Conservation (phyloP, 2,113 vertebrate species). For the Eulemur rufifrons region DNA sequence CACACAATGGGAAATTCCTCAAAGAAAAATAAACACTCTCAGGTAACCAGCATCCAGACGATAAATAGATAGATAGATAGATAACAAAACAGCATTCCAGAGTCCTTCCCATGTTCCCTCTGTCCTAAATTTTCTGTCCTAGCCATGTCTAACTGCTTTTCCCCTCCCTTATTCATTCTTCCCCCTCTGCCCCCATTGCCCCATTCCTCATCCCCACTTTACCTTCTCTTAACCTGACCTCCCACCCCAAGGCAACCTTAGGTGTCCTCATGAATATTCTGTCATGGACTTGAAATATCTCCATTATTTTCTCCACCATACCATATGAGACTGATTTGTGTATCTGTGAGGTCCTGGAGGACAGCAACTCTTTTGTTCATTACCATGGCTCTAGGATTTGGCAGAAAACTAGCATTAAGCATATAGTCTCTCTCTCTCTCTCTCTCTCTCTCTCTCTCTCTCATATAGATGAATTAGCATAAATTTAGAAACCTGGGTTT, state of each 20-base stretch:
- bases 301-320: background rate
- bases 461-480: conserved; percentile 40
- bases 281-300: background rate
- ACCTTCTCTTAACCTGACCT: background rate
- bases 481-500: conserved; percentile 26
- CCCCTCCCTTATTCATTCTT: background rate
- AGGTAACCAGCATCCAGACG: background rate
- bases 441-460: background rate
- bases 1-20: background rate
- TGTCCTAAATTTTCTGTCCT: background rate
- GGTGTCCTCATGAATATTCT: background rate
- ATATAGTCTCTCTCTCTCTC: background rate
- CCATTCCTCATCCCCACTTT: background rate
- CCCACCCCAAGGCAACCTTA: background rate
- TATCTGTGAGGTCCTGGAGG: background rate
- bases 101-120: background rate
- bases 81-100: background rate
- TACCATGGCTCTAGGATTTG: background rate
- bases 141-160: background rate
- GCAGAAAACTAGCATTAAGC: background rate
- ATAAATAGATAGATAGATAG: background rate
- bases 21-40: background rate
- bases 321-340: background rate
- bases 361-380: background rate
- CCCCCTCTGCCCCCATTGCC: background rate